A percentile compares a stretch with the other conserved stretches of the same genome.
These are phyloP conservation scores for Anabacerthia variegaticeps DNA, from an alignment of 2,797 vertebrate species.

Conservation along the genomic window DNA sequence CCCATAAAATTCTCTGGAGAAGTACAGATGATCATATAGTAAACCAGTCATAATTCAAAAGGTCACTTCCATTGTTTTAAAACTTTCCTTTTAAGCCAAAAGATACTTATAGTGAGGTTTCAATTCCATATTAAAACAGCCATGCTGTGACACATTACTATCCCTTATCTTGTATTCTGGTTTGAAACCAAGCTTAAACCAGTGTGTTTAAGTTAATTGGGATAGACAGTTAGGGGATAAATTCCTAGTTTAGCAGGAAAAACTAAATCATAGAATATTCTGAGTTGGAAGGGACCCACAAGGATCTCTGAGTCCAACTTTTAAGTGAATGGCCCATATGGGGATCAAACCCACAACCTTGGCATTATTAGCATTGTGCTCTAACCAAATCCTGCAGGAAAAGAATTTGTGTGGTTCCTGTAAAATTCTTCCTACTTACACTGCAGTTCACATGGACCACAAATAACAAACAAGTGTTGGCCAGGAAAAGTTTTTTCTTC, in stretches of 20 bases:
- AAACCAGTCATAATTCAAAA: not conserved
- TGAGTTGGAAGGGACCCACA: not conserved
- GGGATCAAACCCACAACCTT: not conserved
- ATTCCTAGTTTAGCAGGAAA: not conserved
- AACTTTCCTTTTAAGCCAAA: not conserved
- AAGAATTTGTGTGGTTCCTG: not conserved
- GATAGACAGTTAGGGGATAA: not conserved
- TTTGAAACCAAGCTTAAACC: not conserved
- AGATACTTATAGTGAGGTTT: not conserved
- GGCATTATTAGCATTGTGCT: not conserved
- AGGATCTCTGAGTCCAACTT: not conserved
- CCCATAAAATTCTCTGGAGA: not conserved
- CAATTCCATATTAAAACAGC: not conserved
- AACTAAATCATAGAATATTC: not conserved
- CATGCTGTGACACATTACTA: not conserved
- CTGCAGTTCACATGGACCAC: not conserved
- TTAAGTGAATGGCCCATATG: not conserved
- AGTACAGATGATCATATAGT: not conserved
- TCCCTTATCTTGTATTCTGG: not conserved
- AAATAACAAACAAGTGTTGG: not conserved
- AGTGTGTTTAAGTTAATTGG: not conserved
- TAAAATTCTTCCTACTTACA: not conserved
- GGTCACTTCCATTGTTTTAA: not conserved
- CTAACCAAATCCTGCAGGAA: not conserved
- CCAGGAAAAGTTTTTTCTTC: not conserved